phyloP scores from a whole-genome alignment of 2,797 vertebrate species.

The Hyperoplus lanceolatus region DNA sequence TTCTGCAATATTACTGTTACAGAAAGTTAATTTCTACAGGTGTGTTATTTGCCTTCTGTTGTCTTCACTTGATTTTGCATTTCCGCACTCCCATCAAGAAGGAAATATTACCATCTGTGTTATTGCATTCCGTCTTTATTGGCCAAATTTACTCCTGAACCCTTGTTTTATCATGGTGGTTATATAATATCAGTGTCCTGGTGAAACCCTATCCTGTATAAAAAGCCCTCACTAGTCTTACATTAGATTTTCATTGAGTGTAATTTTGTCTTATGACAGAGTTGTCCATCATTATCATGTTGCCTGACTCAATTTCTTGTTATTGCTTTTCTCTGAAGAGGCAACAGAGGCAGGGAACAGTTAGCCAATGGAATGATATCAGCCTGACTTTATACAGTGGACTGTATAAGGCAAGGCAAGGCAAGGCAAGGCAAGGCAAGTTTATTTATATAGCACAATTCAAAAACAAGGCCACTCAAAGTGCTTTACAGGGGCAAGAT shows the following conservation, averaged over 20 bases:
- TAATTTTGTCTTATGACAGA: slow-evolving; percentile 2
- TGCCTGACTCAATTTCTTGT: slow-evolving; percentile 2
- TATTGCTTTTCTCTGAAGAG: slow-evolving; percentile 28
- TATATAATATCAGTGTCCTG: slow-evolving; percentile 38
- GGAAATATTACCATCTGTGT: slow-evolving; percentile 24
- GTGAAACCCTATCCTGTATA: slow-evolving; percentile 14
- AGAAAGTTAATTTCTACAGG: slow-evolving; percentile 20
- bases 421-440: no score
- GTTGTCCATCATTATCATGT: slow-evolving; percentile 19
- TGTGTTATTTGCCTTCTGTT: slow-evolving; percentile 7
- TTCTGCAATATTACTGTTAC: not conserved
- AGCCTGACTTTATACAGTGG: not conserved
- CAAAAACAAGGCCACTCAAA: no score
- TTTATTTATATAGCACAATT: no score
- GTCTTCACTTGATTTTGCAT: slow-evolving; percentile 19
- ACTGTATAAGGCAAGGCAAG: no score
- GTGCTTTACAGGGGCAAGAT: no score
- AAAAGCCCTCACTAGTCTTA: slow-evolving; percentile 1
- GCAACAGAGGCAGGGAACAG: not conserved
- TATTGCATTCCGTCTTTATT: slow-evolving; percentile 42
- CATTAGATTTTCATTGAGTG: slow-evolving; percentile 34
- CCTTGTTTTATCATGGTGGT: slow-evolving; percentile 1
- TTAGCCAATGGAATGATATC: not conserved
- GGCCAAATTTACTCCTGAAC: not conserved
- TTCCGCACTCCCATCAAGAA: slow-evolving; percentile 6